These are phyloP conservation scores for Mustela erminea DNA, from an alignment of 2,797 vertebrate species.

Conservation along the genomic window DNA sequence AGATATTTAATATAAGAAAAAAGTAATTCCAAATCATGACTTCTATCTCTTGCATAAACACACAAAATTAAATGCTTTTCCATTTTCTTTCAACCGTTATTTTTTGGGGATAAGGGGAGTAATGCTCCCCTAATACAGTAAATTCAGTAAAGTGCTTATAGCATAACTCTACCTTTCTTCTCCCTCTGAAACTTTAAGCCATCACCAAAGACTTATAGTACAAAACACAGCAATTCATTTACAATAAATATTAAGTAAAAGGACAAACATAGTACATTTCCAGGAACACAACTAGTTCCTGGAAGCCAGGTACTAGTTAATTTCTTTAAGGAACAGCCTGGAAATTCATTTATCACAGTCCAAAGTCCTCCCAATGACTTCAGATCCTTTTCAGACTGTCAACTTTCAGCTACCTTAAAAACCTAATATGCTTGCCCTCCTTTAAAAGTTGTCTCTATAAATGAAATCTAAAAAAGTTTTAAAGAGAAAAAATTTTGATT, in stretches of 20 bases:
- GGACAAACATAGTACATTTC: background rate
- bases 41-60: background rate
- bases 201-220: background rate
- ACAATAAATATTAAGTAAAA: conserved; percentile 30
- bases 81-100: background rate
- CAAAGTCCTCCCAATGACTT: conserved; percentile 67
- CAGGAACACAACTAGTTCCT: background rate
- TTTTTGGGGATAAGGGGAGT: background rate
- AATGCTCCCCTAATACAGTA: background rate
- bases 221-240: background rate
- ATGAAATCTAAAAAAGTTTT: conserved; percentile 29
- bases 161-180: background rate
- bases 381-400: background rate
- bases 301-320: background rate
- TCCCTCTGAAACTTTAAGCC: background rate
- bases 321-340: conserved; percentile 46
- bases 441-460: conserved; percentile 43
- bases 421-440: background rate
- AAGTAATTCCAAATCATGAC: background rate
- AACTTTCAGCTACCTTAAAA: conserved; percentile 47
- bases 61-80: conserved; percentile 13
- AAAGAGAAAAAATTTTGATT: background rate
- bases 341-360: conserved; percentile 54
- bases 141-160: background rate
- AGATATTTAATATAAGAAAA: conserved; percentile 15